phyloP scores from a whole-genome alignment of 64 coral and sea anemone genomes.

The Porites lutea region DNA sequence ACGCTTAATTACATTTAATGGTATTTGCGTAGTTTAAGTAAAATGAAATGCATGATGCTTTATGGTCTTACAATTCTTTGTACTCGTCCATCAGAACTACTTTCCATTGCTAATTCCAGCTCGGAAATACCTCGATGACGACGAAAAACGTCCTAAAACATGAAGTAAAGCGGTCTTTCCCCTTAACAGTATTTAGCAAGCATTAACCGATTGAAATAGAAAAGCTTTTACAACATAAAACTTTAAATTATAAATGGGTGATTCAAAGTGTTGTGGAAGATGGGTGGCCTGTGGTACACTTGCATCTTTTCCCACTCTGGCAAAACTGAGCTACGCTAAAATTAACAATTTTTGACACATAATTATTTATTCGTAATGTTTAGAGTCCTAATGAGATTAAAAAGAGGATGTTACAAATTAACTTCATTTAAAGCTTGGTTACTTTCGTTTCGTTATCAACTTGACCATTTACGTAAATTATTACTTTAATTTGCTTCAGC shows the following conservation, averaged over 20 bases:
- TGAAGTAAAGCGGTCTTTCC: slow-evolving; percentile 29
- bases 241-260: background rate
- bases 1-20: background rate
- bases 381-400: no score
- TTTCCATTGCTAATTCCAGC: slow-evolving; percentile 48
- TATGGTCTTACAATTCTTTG: slow-evolving; percentile 49
- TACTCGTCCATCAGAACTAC: slow-evolving; percentile 23
- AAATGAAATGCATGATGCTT: background rate
- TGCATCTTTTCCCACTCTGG: no score
- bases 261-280: background rate
- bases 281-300: background rate
- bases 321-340: no score
- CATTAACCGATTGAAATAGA: background rate
- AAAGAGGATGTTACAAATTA: no score
- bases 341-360: no score
- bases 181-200: slow-evolving; percentile 23
- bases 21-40: background rate
- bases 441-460: no score
- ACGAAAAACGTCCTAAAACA: slow-evolving; percentile 35
- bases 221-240: background rate
- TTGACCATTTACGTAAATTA: no score
- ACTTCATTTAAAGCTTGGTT: no score
- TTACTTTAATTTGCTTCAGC: no score
- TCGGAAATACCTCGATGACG: slow-evolving; percentile 50
- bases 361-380: no score